Evolutionary conservation across 2,888 invertebrate genomes (phyloP), one percentile per base, ranked within the genome.

Genomic region (Melieria picta): DNA sequence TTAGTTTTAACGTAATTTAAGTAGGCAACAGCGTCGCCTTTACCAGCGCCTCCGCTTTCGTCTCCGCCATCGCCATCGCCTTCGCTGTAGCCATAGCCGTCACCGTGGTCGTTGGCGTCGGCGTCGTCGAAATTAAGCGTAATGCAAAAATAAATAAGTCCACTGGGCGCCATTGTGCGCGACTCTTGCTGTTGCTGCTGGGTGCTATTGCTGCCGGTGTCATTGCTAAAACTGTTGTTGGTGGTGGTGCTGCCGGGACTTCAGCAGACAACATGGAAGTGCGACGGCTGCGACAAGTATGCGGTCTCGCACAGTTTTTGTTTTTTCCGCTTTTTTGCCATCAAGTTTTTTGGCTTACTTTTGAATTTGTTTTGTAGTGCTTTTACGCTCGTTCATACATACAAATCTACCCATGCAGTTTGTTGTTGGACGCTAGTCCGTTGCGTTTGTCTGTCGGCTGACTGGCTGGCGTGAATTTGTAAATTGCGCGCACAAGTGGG

Each of bases 1-100:
- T 62, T 62, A 16, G 45, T 65, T 71, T 63, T 45, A 61, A 55
- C 60, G 64, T 71, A 75, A 71, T 71, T 75, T 73, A 72, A 75
- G 75, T 69, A 73, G 69, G 67, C 72, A 71, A 72, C 50, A 30
- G 30, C 30, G 30, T 30, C 30, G 30, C 30, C 30, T 30, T 30
- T 30, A 30, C 30, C 30, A 30, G 30, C 30, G 30, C 30, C 30
- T 30, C 63, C 50, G 42, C 30, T 48, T 43, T 16, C 47, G 13
- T n/a, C 58, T 48, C 48, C 47, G 10, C 46, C 13, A 48, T 5
- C 3, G 62, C 16, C 9, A 62, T 62, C 30, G 10, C 47, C 16
- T 62, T 47, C 9, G 16, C 30, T 47, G n/a, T 48, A 48, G 47
- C 48, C 48, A 30, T 30, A 48, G 62, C 30, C 11, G 48, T 30